A percentile compares a stretch with the other conserved stretches of the same genome.
Conservation (phyloP, 1,140 invertebrate species). For the Agrypnia vestita region DNA sequence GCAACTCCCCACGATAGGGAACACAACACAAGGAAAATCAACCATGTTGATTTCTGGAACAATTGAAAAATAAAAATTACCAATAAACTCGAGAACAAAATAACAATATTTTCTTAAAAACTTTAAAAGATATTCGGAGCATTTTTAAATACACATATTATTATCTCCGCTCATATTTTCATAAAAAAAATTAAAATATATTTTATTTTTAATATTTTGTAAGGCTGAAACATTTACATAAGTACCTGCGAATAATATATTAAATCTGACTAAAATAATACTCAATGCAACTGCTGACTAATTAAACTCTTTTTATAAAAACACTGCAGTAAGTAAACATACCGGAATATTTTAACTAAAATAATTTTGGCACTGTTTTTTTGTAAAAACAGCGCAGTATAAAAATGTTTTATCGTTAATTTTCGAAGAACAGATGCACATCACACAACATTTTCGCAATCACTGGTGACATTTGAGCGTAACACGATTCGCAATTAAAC, state of each 20-base stretch:
- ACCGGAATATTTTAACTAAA: no score
- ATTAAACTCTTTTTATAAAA: no score
- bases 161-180: no score
- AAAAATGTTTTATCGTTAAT: constrained; percentile 8
- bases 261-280: no score
- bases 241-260: no score
- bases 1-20: constrained; percentile 54
- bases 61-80: constrained; percentile 30
- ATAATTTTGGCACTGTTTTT: no score
- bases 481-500: constrained; percentile 45
- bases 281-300: no score
- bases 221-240: neutral
- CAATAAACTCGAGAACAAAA: neutral
- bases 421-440: neutral
- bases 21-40: constrained; percentile 58
- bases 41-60: constrained; percentile 61
- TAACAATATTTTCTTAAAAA: neutral
- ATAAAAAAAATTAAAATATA: no score
- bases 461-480: constrained; percentile 45
- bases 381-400: no score
- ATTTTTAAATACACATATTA: no score
- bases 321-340: no score
- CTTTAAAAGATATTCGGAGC: neutral
- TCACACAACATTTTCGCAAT: constrained; percentile 42
- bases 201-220: no score